Conservation (phyloP, 2,797 vertebrate genomes). For the Crypturellus tataupa region DNA sequence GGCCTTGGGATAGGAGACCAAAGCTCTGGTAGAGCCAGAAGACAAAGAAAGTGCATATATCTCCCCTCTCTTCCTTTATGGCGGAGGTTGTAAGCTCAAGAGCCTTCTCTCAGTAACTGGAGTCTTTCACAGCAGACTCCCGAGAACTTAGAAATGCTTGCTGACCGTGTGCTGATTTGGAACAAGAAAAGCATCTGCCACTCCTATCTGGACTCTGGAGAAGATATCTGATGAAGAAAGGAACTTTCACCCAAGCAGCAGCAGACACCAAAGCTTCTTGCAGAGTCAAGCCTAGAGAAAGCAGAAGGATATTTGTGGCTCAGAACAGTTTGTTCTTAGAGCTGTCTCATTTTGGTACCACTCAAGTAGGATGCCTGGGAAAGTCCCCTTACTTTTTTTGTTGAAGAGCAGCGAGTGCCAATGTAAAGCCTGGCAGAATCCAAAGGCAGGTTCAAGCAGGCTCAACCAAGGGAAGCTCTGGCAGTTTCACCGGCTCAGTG, state of each 20-base stretch:
- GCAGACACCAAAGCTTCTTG: not conserved
- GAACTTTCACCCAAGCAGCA: not conserved
- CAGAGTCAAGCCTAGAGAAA: rapidly evolving
- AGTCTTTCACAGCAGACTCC: not conserved
- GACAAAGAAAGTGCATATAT: not conserved
- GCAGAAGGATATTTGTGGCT: rapidly evolving
- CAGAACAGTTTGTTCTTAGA: not conserved
- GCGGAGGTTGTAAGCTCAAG: not conserved
- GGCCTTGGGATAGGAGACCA: not conserved
- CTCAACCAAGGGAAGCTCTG: conserved; percentile 22
- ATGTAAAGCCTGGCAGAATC: conserved; percentile 13
- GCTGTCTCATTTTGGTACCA: not conserved
- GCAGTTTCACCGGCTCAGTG: not conserved
- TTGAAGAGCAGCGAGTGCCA: conserved; percentile 22
- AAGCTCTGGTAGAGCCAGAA: not conserved
- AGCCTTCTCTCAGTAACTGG: not conserved
- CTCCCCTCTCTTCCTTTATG: not conserved
- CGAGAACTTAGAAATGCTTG: not conserved
- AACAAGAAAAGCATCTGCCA: not conserved
- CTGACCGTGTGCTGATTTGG: rapidly evolving
- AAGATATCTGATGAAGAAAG: not conserved
- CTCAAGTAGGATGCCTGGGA: conserved; percentile 42
- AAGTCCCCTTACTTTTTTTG: conserved; percentile 57
- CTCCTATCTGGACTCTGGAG: not conserved
- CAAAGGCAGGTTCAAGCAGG: conserved; percentile 57